Evolutionary conservation across 2,888 invertebrate genomes (phyloP), one percentile per base, ranked within the genome.

Genomic region (Eudemis profundana): DNA sequence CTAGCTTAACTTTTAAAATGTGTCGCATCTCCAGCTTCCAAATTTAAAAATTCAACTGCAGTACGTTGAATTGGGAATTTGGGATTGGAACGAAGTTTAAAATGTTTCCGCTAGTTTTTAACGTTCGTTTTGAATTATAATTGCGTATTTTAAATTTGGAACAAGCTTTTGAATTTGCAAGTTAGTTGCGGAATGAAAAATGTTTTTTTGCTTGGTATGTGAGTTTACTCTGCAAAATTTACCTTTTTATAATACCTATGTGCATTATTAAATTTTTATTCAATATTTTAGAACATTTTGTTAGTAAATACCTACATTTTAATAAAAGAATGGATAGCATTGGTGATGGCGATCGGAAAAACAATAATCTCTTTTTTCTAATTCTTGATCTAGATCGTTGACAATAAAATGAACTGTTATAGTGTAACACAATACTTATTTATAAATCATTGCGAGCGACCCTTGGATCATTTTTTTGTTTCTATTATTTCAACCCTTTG

Each of bases 401-500:
- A 49, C 68, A 60, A 72, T 62, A 72, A 78, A 77, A 72, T 14
- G 50, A 53, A 65, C 60, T 53, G 46, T 65, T 38, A 73, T 77
- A 81, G 71, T 76, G 81, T 77, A 82, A 82, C 77, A 79, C 76
- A 78, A 76, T 78, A 78, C 75, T 70, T 72, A 73, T 78, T 78
- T 76, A 76, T 71, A 81, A 78, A 80, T 79, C 75, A 83, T 81
- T 84, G 75, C 72, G 78, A 80, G 82, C 73, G 81, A 84, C 88
- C 89, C 87, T 85, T 82, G 72, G 78, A 73, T 68, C 57, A 61
- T 75, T 84, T 86, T 86, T 84, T 82, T 79, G 83, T 81, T 82
- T 70, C 79, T 82, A 81, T 86, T 83, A 81, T 82, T 81, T 78
- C 78, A 88, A 88, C 90, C 91, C 90, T 87, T 86, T 81, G 81